Conservation (phyloP, 2,797 vertebrate species). For the Dicrostonyx torquatus region DNA sequence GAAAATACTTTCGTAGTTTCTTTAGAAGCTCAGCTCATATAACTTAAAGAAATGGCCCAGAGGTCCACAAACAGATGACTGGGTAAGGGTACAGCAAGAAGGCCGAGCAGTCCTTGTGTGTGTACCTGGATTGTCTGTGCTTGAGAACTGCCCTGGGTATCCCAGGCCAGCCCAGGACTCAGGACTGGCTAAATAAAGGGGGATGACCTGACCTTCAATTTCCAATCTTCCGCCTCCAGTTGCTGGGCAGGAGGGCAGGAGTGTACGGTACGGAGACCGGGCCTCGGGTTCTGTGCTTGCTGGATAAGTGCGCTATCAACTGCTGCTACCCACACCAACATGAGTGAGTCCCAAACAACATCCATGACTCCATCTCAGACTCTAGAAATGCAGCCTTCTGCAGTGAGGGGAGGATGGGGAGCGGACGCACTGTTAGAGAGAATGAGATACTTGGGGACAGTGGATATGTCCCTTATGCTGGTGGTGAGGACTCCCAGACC, state of each 20-base stretch:
- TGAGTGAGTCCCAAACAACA: background rate
- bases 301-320: background rate
- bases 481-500: background rate
- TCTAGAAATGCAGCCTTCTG: background rate
- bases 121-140: background rate
- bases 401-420: background rate
- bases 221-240: background rate
- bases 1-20: background rate
- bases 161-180: background rate
- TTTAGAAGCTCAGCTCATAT: background rate
- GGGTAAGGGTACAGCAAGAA: no score
- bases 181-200: background rate
- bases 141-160: background rate
- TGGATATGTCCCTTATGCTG: background rate
- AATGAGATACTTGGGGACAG: background rate
- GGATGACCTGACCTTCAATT: background rate
- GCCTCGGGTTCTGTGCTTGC: background rate
- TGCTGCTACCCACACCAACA: background rate
- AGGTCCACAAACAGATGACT: background rate
- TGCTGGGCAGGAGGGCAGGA: background rate
- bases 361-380: background rate
- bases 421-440: background rate
- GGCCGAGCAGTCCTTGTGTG: background rate
- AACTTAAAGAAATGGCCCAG: background rate
- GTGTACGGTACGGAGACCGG: accelerated